Base-by-base conservation (phyloP, 2,888 invertebrate species). In the Trypoxylon attenuatum region DNA sequence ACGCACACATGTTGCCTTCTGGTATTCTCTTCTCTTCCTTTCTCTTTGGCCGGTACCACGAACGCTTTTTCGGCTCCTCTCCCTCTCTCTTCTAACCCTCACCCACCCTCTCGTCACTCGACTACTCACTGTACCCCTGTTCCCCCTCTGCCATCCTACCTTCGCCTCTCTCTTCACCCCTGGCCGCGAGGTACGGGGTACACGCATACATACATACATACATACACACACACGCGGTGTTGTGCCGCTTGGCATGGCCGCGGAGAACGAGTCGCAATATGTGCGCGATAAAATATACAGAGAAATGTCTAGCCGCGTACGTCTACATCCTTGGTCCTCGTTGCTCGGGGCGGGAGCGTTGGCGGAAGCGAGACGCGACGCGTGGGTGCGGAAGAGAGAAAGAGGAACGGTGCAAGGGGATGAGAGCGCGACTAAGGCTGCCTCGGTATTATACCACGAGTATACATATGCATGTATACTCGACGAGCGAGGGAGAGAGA, bases 221-320 rank as follows among this genome's bases (percentile, higher is more conserved):
- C 33, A 18, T 46, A 27, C 33, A 15, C 21, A 6, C 13, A 13
- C 41, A 8, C 41, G 13, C 33, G 23, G 68, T 61, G 55, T 43
- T 49, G 70, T 67, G 76, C 53, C 67, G 71, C 76, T 72, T 70
- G 76, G 71, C 71, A 68, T 49, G 45, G 71, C 60, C 62, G 57
- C 70, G 73, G 60, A 60, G 71, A 74, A 66, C 76, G 75, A 66
- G 54, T 76, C 67, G 76, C 76, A 71, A 75, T 78, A 71, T 73
- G 75, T 66, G 71, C 73, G 51, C 77, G 73, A 77, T 76, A 78
- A 77, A 78, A 77, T 77, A 77, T 76, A 78, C 75, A 73, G 65
- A 63, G 78, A 75, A 75, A 73, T 66, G 74, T 72, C 72, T 77
- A 69, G 55, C 54, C 41, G 41, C 53, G 50, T 51, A 58, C 59